Conservation (phyloP, 2,113 vertebrate genomes). For the Oreochromis aureus region DNA sequence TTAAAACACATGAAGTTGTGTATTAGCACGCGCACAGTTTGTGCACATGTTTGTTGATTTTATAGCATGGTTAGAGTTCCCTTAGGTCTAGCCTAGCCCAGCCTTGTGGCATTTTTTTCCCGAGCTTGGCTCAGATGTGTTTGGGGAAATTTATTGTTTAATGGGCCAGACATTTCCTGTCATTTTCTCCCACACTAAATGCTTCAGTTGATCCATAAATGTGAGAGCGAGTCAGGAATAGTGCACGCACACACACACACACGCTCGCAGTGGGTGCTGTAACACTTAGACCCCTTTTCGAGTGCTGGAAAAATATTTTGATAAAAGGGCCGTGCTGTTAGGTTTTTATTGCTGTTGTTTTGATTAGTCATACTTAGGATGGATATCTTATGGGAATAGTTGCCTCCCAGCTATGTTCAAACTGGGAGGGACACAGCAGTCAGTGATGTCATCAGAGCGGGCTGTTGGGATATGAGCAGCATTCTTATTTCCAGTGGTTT, state of each 20-base stretch:
- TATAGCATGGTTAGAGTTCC: background rate
- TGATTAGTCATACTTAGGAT: slow-evolving; percentile 37
- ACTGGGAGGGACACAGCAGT: slow-evolving; percentile 31
- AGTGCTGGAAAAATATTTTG: background rate
- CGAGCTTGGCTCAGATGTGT: slow-evolving; percentile 25
- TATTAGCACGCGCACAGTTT: background rate
- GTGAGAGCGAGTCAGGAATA: slow-evolving; percentile 22
- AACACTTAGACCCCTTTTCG: background rate
- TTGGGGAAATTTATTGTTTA: slow-evolving; percentile 65
- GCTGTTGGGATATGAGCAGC: slow-evolving; percentile 11
- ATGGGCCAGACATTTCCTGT: slow-evolving; percentile 64
- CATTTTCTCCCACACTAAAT: slow-evolving; percentile 62
- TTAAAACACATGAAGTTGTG: background rate
- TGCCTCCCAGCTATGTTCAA: slow-evolving; percentile 36
- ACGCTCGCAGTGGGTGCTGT: background rate
- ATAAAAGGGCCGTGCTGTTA: background rate
- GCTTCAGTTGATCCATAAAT: slow-evolving; percentile 38
- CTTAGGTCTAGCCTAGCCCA: background rate
- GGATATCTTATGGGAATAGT: slow-evolving; percentile 30
- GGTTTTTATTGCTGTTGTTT: slow-evolving; percentile 10
- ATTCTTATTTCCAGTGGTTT: slow-evolving; percentile 14
- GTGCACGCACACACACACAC: background rate
- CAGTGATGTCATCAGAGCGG: slow-evolving; percentile 29
- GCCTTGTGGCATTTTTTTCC: background rate
- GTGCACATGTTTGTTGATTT: slow-evolving; percentile 21